Base-by-base conservation (phyloP, 2,797 vertebrate genomes). In the Aldrovandia affinis region DNA sequence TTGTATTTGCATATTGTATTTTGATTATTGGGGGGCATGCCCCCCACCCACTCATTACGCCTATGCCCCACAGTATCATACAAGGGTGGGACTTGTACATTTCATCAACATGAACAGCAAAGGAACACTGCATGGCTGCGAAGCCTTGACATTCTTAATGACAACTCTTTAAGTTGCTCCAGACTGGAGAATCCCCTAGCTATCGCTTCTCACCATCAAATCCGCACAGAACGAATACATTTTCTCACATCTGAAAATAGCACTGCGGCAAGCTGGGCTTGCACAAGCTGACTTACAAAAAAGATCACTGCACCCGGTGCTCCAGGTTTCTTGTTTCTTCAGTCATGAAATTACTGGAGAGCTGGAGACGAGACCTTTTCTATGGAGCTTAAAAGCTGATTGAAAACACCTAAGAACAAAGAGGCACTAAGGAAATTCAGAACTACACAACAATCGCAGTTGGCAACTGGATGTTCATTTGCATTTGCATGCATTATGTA, bases 401-500 rank as follows among this genome's bases (percentile, higher is more conserved):
- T 79, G 77, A 12, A 79, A 54, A 44, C 28, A 54, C n/a, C 7
- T 15, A 9, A 28, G 77, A 79, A 79, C 77, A 54, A 54, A 54
- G 77, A 47, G 3, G 20, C 28, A 18, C 33, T 42, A 36, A 75
- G 70, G 73, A 78, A 44, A 50, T 25, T 9, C 73, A 22, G 42
- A 50, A 78, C 42, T 28, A 33, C 47, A 54, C 28, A 54, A n/a
- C 25, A 54, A 79, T 79, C 28, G 77, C 28, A 28, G 77, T 8
- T 79, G 47, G 50, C 77, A 79, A 79, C 28, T 52, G 77, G 77
- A 28, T 79, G n/a, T 52, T 79, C 77, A 79, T 79, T 79, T 52
- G 77, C 77, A 79, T 79, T 30, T 4, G 4, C 14, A 79, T 79
- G 77, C 50, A 79, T 79, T 79, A 79, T 79, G 15, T 30, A 79